Base-by-base conservation (phyloP, 1,140 invertebrate species). In the Eupeodes corollae region DNA sequence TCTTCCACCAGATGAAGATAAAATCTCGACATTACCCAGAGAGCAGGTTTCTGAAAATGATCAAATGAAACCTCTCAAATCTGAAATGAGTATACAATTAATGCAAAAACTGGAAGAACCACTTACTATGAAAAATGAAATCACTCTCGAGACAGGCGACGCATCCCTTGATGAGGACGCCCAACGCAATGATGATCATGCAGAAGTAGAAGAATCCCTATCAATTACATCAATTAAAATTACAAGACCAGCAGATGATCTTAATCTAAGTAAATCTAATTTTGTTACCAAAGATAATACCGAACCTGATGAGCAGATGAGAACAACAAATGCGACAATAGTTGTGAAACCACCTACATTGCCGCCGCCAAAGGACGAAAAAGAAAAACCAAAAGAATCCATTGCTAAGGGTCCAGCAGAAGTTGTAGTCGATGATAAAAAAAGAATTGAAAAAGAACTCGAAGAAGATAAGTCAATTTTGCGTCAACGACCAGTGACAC, bases 1-100 rank as follows among this genome's bases (percentile, higher is more conserved):
- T 19, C 52, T 53, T 49, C 65, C 67, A 9, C 63, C 67, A 19
- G 32, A 31, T n/a, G 48, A 43, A 42, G 35, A 16, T 38, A 37
- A 30, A 5, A 9, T 9, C 3, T 14, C 8, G 5, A 26, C 21
- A 3, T 8, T 26, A 26, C 3, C 21, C 3, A 26, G 21, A 26
- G 8, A 3, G 3, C 12, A n/a, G 34, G 14, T 35, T 5, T 35
- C 12, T 35, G 12, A 35, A n/a, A 5, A 3, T 12, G 12, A 35
- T 12, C 14, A 35, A 15, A n/a, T 10, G 10, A 35, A 35, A n/a
- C 3, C 14, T 15, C 12, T 35, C 12, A 12, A 35, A 10, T 15
- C 34, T 6, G 34, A n/a, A 35, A 35, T 15, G 14, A 35, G 5
- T 3, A 35, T 35, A 15, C 34, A 35, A 35, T 35, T 35, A 35